Base-by-base conservation (phyloP, 2,113 vertebrate species). In the Nothobranchius furzeri region DNA sequence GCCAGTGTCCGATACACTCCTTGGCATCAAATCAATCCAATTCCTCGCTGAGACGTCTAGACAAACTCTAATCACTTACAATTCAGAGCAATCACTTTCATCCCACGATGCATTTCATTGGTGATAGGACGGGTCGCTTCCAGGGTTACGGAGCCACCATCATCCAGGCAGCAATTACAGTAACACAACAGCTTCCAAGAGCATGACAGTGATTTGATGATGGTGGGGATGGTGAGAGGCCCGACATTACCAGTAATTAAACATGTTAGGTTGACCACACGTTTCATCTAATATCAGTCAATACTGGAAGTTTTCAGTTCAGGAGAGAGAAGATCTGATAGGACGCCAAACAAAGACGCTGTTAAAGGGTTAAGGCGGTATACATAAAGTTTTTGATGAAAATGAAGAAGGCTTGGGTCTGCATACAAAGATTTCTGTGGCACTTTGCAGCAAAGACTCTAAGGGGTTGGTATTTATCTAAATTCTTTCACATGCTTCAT, bases 11-110 rank as follows among this genome's bases (percentile, higher is more conserved):
- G 71, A 82, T 81, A 76, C 77, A 68, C 81, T 73, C 70, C 50
- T 70, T 73, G 81, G 72, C 77, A 82, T 84, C 71, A 72, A 84
- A 84, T 88, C 83, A 87, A 89, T 89, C 81, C 81, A 81, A 81
- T 88, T 81, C 80, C 68, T 77, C 76, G 71, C 76, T 0, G 73
- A 85, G 80, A 79, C 76, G 65, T 85, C 80, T 80, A 83, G 87
- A 82, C 85, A 85, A 84, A 83, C 75, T 81, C 79, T 85, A 89
- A 89, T 87, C 83, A 83, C 83, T 87, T 81, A 87, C 81, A 79
- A 81, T 80, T 83, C 81, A 64, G 76, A 83, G 85, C 87, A 85
- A 89, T 89, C 87, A 85, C 83, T 89, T 82, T 82, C 83, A 57
- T 82, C 83, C 85, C 79, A 63, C 79, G 85, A 89, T 87, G 85